Base-by-base conservation (phyloP, 37 sponge, comb jelly and placozoan genomes). In the Cliona cf. orientalis region DNA sequence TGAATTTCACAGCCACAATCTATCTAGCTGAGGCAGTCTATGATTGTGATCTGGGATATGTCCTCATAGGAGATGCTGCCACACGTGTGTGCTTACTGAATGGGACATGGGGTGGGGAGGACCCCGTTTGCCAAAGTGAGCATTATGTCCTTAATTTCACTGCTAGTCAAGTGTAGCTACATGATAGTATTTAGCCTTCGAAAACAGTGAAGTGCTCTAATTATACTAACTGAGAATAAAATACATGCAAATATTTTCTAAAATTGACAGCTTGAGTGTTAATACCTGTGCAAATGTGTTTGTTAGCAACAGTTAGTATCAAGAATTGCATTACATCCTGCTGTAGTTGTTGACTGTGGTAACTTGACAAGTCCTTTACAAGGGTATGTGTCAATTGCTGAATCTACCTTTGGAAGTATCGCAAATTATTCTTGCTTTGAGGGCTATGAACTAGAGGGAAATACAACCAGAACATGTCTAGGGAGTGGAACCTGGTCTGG, bases 401-500 rank as follows among this genome's bases (percentile, higher is more conserved):
- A n/a, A n/a, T n/a, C n/a, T n/a, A n/a, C n/a, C 2, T 44, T 70
- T 19, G 64, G 64, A 25, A 42, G 45, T 23, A 22, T 39, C 21
- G 71, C 46, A 41, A 70, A 70, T 29, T 70, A 70, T 38, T 11
- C 3, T 25, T 62, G 64, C 25, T 19, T 25, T 28, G 64, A 62
- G 23, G 64, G 64, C 7, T 62, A 62, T 21, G 29, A 7, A 25
- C 26, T 7, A n/a, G 31, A 7, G 6, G 56, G 29, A 14, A 62
- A 62, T 21, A 9, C n/a, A 62, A 36, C 17, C 19, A 25, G 68
- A 33, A 36, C 68, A 19, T 67, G 68, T 67, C 38, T 36, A 3
- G 33, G 39, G 2, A 67, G 37, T 67, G 68, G 68, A 36, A 6
- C 2, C 5, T 67, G 68, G 68, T 67, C 68, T 32, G 68, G 68